phyloP scores from a whole-genome alignment of 2,113 vertebrate species.

The Pterocles orientalis region DNA sequence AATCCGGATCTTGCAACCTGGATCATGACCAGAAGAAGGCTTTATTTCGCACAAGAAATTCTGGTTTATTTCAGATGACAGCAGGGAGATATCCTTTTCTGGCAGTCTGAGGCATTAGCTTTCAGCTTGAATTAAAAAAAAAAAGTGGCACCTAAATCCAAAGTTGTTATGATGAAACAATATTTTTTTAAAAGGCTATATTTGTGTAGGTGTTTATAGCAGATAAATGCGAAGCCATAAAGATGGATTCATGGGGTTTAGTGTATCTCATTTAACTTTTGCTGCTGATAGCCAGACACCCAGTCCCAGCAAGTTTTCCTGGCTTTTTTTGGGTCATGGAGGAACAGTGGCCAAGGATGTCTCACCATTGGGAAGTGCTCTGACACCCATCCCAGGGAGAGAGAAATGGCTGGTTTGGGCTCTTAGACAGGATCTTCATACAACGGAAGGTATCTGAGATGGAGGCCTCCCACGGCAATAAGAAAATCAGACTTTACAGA shows the following conservation, averaged over 20 bases:
- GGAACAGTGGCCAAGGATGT: no score
- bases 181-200: background rate
- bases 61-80: background rate
- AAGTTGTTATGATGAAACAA: no score
- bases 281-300: background rate
- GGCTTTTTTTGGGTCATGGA: background rate
- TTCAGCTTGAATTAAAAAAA: background rate
- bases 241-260: background rate
- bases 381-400: rapidly evolving
- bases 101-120: background rate
- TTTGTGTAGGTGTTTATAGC: background rate
- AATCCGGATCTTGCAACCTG: background rate
- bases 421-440: background rate
- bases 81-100: background rate
- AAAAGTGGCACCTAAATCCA: no score
- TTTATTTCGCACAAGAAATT: background rate
- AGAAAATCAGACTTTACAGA: background rate
- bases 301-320: background rate
- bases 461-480: background rate
- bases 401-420: background rate
- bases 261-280: background rate
- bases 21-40: background rate
- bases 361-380: background rate
- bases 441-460: background rate
- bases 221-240: background rate